phyloP scores from a whole-genome alignment of 2,888 invertebrate species.

The Patella depressa region DNA sequence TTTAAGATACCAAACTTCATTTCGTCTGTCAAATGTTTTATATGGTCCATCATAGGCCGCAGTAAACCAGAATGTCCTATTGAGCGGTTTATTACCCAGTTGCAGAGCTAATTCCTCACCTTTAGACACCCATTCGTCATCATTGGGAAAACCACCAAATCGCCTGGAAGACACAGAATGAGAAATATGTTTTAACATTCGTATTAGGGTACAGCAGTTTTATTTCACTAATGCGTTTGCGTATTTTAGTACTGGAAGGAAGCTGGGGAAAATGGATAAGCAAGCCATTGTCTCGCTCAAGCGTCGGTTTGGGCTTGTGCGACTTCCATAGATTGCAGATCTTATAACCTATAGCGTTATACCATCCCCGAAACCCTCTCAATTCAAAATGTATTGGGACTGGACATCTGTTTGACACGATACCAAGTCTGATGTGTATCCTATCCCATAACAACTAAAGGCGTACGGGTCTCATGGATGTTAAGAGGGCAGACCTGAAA shows the following conservation, averaged over 20 bases:
- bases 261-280: background rate
- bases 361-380: too few relatives aligned
- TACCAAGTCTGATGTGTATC: too few relatives aligned
- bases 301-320: too few relatives aligned
- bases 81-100: constrained; percentile 18
- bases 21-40: constrained; percentile 29
- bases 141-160: constrained; percentile 49
- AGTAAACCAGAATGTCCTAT: constrained; percentile 13
- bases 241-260: constrained; percentile 1
- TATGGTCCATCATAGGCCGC: constrained; percentile 34
- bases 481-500: too few relatives aligned
- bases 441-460: too few relatives aligned
- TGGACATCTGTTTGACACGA: too few relatives aligned
- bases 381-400: too few relatives aligned
- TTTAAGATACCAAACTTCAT: constrained; percentile 27
- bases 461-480: too few relatives aligned
- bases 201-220: background rate
- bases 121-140: constrained; percentile 43
- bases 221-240: background rate
- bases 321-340: too few relatives aligned
- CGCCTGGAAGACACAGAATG: constrained; percentile 35
- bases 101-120: constrained; percentile 35
- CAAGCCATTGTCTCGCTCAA: background rate
- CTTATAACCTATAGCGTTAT: too few relatives aligned
- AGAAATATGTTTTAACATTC: background rate